These are phyloP conservation scores for Parus major DNA, from an alignment of 2,113 vertebrate species.

Conservation along the genomic window DNA sequence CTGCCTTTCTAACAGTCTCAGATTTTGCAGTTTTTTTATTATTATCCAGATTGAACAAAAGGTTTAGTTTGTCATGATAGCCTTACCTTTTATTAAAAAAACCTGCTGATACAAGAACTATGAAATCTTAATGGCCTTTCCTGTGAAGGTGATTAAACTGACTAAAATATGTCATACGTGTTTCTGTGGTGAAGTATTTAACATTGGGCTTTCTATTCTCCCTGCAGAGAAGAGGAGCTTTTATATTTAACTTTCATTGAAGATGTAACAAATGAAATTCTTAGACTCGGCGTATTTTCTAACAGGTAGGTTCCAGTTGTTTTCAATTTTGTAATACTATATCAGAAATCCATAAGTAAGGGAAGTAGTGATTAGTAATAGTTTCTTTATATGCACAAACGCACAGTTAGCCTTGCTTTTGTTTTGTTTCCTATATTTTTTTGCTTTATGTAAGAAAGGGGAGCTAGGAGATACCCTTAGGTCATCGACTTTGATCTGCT, in stretches of 20 bases:
- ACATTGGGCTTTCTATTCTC: slow-evolving; percentile 3
- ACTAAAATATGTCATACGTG: not conserved
- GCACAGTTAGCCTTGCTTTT: not conserved
- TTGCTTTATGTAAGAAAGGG: not conserved
- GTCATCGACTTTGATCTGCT: not conserved
- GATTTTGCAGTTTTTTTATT: not conserved
- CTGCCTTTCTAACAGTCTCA: not conserved
- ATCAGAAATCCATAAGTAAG: not conserved
- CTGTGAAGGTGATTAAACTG: not conserved
- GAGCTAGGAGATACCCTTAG: not conserved
- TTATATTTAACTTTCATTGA: slow-evolving; percentile 90
- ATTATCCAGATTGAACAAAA: not conserved
- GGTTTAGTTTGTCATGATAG: not conserved
- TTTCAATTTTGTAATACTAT: not conserved
- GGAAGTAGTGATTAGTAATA: not conserved
- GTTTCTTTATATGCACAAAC: not conserved
- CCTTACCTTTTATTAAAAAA: not conserved
- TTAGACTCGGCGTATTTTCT: slow-evolving; percentile 87
- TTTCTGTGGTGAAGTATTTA: not conserved
- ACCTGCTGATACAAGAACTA: not conserved
- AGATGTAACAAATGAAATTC: slow-evolving; percentile 90
- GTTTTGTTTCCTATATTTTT: not conserved
- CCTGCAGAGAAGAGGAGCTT: slow-evolving; percentile 87
- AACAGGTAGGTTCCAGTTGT: slow-evolving; percentile 78
- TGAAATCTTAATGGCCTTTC: not conserved